Evolutionary conservation across 2,113 vertebrate genomes (phyloP).

Genomic region (Macroglossus sobrinus): DNA sequence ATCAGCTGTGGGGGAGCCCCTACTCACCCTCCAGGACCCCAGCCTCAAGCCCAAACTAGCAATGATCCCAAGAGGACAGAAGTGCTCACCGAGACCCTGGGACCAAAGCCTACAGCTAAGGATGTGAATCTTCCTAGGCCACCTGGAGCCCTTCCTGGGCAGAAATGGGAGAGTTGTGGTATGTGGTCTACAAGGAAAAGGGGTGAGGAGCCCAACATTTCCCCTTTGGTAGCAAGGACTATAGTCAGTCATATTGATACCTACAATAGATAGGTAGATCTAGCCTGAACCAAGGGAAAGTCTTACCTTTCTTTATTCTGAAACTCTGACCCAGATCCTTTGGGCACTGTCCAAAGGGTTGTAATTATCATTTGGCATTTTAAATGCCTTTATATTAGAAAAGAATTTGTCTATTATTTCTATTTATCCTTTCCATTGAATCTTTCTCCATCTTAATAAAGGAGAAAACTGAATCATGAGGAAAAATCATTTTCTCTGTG

Average conservation of each 20-base stretch:
- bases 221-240: neutral
- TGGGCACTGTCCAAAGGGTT: neutral
- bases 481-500: constrained; percentile 11
- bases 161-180: constrained; percentile 41
- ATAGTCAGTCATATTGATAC: neutral
- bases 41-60: constrained; percentile 50
- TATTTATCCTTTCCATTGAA: neutral
- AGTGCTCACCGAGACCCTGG: constrained; percentile 28
- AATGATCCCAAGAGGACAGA: neutral
- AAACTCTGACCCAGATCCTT: neutral
- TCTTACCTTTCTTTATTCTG: neutral
- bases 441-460: constrained; percentile 32
- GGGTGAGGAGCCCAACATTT: neutral
- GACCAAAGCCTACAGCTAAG: constrained; percentile 38
- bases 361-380: neutral
- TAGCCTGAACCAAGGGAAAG: neutral
- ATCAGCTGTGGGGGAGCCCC: constrained; percentile 83
- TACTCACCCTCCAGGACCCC: neutral
- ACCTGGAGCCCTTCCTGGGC: constrained; percentile 1
- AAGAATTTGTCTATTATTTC: constrained; percentile 21
- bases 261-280: neutral
- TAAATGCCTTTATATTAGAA: neutral
- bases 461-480: neutral
- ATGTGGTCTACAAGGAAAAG: neutral
- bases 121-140: neutral